phyloP scores from a whole-genome alignment of 2,888 invertebrate species.

The Fragum whitleyi region DNA sequence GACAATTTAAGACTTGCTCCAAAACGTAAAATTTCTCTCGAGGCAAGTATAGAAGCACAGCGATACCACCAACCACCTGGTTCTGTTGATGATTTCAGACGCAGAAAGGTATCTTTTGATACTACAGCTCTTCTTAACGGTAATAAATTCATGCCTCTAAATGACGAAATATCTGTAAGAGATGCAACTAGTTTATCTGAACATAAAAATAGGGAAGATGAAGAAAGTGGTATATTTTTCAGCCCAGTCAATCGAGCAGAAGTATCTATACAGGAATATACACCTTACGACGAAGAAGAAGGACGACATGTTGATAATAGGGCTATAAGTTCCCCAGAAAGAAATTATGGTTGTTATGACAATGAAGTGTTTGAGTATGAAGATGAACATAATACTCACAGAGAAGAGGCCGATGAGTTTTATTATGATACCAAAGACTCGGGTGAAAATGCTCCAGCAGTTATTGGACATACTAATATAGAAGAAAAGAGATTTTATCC shows the following conservation, averaged over 20 bases:
- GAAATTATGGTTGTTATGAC: neutral
- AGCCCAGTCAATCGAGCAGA: neutral
- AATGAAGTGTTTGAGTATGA: neutral
- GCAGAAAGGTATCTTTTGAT: conserved; percentile 59
- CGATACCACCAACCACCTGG: neutral
- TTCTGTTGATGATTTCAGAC: conserved; percentile 29
- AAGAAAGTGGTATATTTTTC: neutral
- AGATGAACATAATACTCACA: neutral
- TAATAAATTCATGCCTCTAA: conserved; percentile 34
- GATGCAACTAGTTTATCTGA: neutral
- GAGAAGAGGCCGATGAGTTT: neutral
- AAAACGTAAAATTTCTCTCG: conserved; percentile 48
- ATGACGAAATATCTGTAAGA: conserved; percentile 36
- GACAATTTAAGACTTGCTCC: conserved; percentile 12
- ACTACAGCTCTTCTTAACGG: conserved; percentile 50
- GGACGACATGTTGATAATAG: neutral
- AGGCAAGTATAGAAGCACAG: conserved; percentile 35
- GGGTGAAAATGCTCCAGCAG: neutral
- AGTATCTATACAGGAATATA: neutral
- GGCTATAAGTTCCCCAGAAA: too few relatives aligned
- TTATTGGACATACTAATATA: conserved; percentile 3
- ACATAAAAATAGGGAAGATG: neutral
- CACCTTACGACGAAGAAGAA: neutral
- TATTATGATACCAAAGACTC: neutral
- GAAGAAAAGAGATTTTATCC: neutral